A percentile compares a stretch with the other conserved stretches of the same genome.
Conservation (phyloP, 53 echinoderm and acorn worm genomes). For the Stichopus horrens region DNA sequence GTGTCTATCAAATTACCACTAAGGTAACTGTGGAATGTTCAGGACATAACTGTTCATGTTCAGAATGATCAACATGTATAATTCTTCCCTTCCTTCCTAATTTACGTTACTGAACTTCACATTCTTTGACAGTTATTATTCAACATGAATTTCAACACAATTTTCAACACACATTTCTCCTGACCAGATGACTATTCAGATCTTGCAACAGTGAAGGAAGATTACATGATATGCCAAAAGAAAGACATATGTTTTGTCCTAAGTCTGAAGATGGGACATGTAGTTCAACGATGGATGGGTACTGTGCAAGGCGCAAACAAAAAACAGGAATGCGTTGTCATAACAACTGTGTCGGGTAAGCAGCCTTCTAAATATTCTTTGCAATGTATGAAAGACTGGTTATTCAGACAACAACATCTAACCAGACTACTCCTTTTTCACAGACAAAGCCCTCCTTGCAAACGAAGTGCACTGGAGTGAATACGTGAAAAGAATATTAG, state of each 20-base stretch:
- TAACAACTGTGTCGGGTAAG: background rate
- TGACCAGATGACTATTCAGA: background rate
- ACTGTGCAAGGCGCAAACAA: background rate
- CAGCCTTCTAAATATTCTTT: no score
- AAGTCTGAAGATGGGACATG: background rate
- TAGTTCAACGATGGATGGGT: background rate
- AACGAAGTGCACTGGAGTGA: slow-evolving; percentile 13
- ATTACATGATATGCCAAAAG: background rate
- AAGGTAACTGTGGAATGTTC: no score
- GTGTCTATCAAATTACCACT: no score
- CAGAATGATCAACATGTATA: no score
- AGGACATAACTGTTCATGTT: no score
- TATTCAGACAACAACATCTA: no score
- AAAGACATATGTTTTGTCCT: background rate
- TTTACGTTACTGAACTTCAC: no score
- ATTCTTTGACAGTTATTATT: no score
- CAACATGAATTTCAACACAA: no score
- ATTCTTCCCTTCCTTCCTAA: no score
- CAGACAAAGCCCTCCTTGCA: background rate
- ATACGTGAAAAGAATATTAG: background rate
- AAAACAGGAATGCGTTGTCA: background rate
- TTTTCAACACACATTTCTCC: no score
- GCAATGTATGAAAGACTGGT: no score
- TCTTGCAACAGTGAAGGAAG: background rate
- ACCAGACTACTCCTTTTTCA: background rate